These are phyloP conservation scores for Paramisgurnus dabryanus DNA, from an alignment of 2,113 vertebrate species.

Conservation along the genomic window DNA sequence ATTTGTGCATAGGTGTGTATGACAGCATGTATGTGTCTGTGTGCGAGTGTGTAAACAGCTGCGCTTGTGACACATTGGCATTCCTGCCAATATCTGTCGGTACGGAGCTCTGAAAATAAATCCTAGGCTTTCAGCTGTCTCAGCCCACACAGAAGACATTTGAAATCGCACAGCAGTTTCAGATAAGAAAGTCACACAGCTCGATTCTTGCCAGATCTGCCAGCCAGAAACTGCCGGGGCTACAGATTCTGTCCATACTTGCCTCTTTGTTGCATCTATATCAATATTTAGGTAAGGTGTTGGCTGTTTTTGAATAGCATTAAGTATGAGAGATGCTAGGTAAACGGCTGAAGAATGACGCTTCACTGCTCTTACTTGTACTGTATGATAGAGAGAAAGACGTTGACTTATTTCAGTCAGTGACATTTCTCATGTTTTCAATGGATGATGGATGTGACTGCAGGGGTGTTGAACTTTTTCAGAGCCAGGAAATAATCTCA, in stretches of 20 bases:
- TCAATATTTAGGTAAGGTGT: slow-evolving; percentile 55
- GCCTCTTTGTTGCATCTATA: slow-evolving; percentile 55
- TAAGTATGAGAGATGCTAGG: slow-evolving; percentile 40
- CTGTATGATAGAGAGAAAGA: slow-evolving; percentile 30
- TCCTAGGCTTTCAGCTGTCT: slow-evolving; percentile 42
- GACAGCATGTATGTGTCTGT: neutral
- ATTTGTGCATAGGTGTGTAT: slow-evolving; percentile 17
- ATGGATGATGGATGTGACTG: slow-evolving; percentile 28
- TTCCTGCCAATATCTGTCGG: slow-evolving; percentile 51
- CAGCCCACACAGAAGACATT: slow-evolving; percentile 55
- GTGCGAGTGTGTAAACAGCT: slow-evolving; percentile 52
- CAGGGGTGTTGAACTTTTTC: no score
- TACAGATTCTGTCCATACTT: slow-evolving; percentile 55
- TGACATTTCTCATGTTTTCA: slow-evolving; percentile 43
- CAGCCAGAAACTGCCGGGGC: slow-evolving; percentile 55
- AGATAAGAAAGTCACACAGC: slow-evolving; percentile 62
- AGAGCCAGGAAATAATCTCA: no score
- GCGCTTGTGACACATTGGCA: slow-evolving; percentile 48
- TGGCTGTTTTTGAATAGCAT: slow-evolving; percentile 49
- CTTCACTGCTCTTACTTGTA: slow-evolving; percentile 13
- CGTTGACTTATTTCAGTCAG: slow-evolving; percentile 24
- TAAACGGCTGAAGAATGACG: slow-evolving; percentile 25
- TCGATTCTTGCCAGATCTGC: slow-evolving; percentile 57
- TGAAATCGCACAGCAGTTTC: slow-evolving; percentile 62
- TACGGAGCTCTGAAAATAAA: slow-evolving; percentile 54